Conservation (phyloP, 1,140 invertebrate genomes). For the Drosophila mauritiana region DNA sequence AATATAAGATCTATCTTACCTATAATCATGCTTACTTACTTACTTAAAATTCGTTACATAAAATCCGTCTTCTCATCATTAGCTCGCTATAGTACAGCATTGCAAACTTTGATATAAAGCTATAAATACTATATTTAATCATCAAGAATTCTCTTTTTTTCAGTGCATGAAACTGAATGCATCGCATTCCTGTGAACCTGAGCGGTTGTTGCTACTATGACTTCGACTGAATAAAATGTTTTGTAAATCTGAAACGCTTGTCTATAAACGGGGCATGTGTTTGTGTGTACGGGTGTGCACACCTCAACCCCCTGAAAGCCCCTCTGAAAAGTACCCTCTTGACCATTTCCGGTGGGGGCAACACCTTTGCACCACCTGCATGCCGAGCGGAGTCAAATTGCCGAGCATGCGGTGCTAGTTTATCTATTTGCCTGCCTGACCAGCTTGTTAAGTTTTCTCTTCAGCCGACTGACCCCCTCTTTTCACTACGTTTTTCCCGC, state of each 20-base stretch:
- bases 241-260: slow-evolving; percentile 78
- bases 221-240: slow-evolving; percentile 75
- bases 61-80: too few relatives aligned
- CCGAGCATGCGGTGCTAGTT: slow-evolving; percentile 66
- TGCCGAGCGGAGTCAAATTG: slow-evolving; percentile 65
- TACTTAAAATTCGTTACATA: too few relatives aligned
- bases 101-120: too few relatives aligned
- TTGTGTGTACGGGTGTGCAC: slow-evolving; percentile 2
- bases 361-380: slow-evolving; percentile 31
- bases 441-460: slow-evolving; percentile 69
- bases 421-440: slow-evolving; percentile 68
- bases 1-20: too few relatives aligned
- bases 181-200: slow-evolving; percentile 36
- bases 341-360: slow-evolving; percentile 26
- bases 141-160: neutral
- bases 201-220: slow-evolving; percentile 28
- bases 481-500: neutral
- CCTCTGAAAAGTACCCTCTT: neutral
- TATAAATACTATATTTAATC: too few relatives aligned
- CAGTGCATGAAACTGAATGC: neutral
- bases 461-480: slow-evolving; percentile 2
- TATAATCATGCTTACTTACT: too few relatives aligned
- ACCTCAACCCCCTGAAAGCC: too few relatives aligned
- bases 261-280: slow-evolving; percentile 16
- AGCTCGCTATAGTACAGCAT: too few relatives aligned